Evolutionary conservation across 2,888 invertebrate genomes (phyloP).

Genomic region (Camptogramma bilineatum): DNA sequence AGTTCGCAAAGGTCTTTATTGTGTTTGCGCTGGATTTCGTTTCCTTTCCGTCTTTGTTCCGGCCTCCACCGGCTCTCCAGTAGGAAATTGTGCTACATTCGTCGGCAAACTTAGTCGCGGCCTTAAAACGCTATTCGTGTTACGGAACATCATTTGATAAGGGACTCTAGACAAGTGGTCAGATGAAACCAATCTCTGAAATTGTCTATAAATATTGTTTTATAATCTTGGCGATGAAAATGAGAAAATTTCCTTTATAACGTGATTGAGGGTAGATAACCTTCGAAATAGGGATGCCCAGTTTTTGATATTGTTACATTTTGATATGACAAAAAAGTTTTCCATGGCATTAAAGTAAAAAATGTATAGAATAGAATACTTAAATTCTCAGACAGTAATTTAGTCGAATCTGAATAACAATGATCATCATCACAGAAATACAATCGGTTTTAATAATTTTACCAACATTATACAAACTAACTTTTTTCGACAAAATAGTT

Average conservation of each 20-base stretch:
- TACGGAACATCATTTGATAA: slow-evolving; percentile 51
- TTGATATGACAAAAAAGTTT: too few relatives aligned
- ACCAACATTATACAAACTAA: too few relatives aligned
- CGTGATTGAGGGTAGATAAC: background rate
- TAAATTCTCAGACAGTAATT: too few relatives aligned
- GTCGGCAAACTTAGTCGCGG: slow-evolving; percentile 56
- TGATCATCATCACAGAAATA: too few relatives aligned
- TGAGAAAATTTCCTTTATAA: background rate
- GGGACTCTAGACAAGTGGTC: slow-evolving; percentile 24
- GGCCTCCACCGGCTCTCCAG: slow-evolving; percentile 42
- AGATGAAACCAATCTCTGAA: background rate
- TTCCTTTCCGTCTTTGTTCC: slow-evolving; percentile 64
- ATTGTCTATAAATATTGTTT: background rate
- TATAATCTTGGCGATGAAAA: background rate
- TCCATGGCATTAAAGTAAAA: too few relatives aligned
- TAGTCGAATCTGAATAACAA: too few relatives aligned
- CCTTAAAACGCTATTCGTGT: slow-evolving; percentile 61
- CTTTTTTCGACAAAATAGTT: too few relatives aligned
- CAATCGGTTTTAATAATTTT: too few relatives aligned
- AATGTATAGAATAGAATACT: too few relatives aligned
- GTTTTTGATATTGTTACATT: background rate
- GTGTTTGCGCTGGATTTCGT: slow-evolving; percentile 64
- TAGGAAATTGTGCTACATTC: slow-evolving; percentile 55
- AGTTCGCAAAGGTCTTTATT: slow-evolving; percentile 66
- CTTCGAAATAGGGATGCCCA: background rate